A percentile compares a stretch with the other conserved stretches of the same genome.
Conservation (phyloP, 1,140 invertebrate genomes). For the Drosophila yakuba region DNA sequence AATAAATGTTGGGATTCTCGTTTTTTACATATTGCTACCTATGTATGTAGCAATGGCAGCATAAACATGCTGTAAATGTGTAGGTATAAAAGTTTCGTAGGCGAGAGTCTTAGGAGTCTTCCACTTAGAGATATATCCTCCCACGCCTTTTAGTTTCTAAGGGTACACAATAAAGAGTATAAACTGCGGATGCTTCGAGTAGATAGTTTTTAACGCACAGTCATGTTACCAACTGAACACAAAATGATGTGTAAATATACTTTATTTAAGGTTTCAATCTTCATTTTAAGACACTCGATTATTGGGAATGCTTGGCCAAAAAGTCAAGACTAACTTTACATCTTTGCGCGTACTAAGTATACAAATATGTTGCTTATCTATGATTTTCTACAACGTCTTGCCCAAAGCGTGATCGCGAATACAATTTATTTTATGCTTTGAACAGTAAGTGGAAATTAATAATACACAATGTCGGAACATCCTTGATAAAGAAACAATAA, state of each 20-base stretch:
- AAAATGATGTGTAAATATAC: conserved; percentile 5
- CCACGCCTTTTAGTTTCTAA: no score
- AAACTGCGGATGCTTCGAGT: no score
- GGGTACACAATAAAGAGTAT: no score
- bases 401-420: conserved; percentile 1
- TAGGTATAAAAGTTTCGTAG: no score
- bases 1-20: no score
- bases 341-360: not conserved
- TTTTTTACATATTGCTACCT: no score
- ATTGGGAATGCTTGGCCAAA: conserved; percentile 21
- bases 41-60: no score
- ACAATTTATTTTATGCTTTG: conserved; percentile 36
- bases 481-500: conserved; percentile 45
- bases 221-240: no score
- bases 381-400: not conserved
- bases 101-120: no score
- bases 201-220: no score
- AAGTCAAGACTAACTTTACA: conserved; percentile 1
- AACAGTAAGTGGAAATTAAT: conserved; percentile 31
- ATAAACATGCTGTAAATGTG: no score
- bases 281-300: conserved; percentile 11
- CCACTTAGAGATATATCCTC: no score
- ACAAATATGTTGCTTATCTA: conserved; percentile 13
- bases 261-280: conserved; percentile 13
- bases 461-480: conserved; percentile 34